Evolutionary conservation across 2,797 vertebrate genomes (phyloP).

Genomic region (Macropus fuliginosus): DNA sequence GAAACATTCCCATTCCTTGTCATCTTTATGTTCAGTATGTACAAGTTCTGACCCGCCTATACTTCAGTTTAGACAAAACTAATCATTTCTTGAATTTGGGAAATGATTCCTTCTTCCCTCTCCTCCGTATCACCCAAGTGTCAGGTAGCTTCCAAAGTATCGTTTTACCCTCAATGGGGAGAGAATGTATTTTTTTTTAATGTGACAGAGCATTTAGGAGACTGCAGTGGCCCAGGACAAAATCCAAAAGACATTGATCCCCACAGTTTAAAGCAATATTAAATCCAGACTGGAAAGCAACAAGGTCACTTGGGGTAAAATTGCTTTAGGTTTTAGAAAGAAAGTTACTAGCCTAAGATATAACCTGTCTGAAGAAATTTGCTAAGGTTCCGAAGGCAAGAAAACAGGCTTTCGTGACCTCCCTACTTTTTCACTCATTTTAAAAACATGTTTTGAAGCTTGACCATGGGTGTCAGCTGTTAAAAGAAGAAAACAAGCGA

Average conservation of each 20-base stretch:
- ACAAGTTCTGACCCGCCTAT: constrained; percentile 1
- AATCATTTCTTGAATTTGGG: constrained; percentile 21
- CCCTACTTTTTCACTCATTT: constrained; percentile 60
- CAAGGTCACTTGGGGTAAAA: not conserved
- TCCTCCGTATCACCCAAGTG: constrained; percentile 19
- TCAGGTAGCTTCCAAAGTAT: constrained; percentile 7
- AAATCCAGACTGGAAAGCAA: not conserved
- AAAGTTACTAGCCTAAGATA: not conserved
- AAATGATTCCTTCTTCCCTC: constrained; percentile 11
- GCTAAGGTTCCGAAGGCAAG: constrained; percentile 34
- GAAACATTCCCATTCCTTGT: constrained; percentile 28
- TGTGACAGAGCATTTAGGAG: not conserved
- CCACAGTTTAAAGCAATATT: not conserved
- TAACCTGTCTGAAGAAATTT: not conserved
- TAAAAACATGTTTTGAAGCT: constrained; percentile 72
- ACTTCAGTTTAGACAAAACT: constrained; percentile 33
- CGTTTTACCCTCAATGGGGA: not conserved
- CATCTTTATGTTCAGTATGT: not conserved
- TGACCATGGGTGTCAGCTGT: constrained; percentile 57
- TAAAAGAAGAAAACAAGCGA: constrained; percentile 62
- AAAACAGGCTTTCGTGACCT: constrained; percentile 19
- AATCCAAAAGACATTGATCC: not conserved
- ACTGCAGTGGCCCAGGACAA: not conserved
- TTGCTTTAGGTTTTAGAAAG: not conserved
- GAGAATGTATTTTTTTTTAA: not conserved